A percentile compares a stretch with the other conserved stretches of the same genome.
phyloP scores from a whole-genome alignment of 2,888 invertebrate species.

The Bembecia ichneumoniformis region DNA sequence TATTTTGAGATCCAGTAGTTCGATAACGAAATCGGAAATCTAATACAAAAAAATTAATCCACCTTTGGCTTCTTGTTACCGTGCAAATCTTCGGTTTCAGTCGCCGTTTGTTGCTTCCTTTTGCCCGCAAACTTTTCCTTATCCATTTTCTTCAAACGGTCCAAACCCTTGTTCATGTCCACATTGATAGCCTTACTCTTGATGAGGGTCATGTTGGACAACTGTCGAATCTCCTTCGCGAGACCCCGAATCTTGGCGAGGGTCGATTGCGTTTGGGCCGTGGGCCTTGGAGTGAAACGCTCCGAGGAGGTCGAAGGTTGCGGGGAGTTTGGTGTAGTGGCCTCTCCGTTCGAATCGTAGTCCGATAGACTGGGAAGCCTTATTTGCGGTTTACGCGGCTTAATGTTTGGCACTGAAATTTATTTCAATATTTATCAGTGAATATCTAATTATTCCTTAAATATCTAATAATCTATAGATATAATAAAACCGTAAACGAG shows the following conservation, averaged over 20 bases:
- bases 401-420: slow-evolving; percentile 44
- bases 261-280: slow-evolving; percentile 22
- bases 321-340: slow-evolving; percentile 19
- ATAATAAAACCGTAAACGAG: too few species aligned
- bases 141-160: slow-evolving; percentile 16
- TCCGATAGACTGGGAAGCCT: slow-evolving; percentile 50
- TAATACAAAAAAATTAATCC: slow-evolving; percentile 17
- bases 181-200: not conserved
- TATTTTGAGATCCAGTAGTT: too few species aligned
- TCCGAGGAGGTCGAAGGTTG: slow-evolving; percentile 20
- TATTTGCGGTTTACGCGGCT: slow-evolving; percentile 50
- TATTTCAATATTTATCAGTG: too few species aligned
- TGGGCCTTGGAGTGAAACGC: slow-evolving; percentile 13
- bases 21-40: too few species aligned
- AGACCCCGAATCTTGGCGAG: slow-evolving; percentile 41
- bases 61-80: slow-evolving; percentile 35
- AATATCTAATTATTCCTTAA: too few species aligned
- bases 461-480: too few species aligned
- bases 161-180: slow-evolving; percentile 25
- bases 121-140: slow-evolving; percentile 12
- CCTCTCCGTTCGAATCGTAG: slow-evolving; percentile 26
- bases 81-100: not conserved
- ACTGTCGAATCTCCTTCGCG: slow-evolving; percentile 39
- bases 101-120: not conserved
- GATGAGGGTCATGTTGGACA: slow-evolving; percentile 26